These are phyloP conservation scores for Pogoniulus pusillus DNA, from an alignment of 2,797 vertebrate genomes.

Conservation along the genomic window DNA sequence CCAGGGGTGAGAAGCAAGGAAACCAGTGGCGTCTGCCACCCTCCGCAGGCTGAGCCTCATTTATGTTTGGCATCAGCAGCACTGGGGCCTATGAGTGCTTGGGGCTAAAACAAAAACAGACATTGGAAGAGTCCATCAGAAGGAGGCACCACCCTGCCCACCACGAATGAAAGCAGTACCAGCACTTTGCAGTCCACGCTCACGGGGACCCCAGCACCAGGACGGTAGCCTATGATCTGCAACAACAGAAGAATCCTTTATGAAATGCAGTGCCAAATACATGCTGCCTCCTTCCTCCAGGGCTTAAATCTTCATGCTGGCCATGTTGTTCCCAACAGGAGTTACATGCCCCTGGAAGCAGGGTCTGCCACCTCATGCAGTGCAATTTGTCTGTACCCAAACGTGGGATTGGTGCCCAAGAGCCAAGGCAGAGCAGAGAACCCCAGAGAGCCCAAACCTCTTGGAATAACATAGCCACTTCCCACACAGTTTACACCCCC, in stretches of 20 bases:
- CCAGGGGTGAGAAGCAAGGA: not conserved
- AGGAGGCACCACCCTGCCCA: rapidly evolving
- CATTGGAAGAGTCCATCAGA: not conserved
- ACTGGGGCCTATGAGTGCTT: not conserved
- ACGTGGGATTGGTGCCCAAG: not conserved
- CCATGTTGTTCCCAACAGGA: not conserved
- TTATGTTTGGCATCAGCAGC: not conserved
- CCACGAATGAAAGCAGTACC: slow-evolving; percentile 73
- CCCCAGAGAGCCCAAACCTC: not conserved
- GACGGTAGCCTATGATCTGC: slow-evolving; percentile 94
- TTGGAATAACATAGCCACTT: not conserved
- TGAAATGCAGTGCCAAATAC: not conserved
- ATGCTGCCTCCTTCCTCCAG: not conserved
- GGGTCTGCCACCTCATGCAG: not conserved
- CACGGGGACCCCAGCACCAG: slow-evolving; percentile 89
- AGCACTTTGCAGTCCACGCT: slow-evolving; percentile 89
- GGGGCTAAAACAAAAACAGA: not conserved
- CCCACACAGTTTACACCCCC: not conserved
- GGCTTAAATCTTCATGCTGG: not conserved
- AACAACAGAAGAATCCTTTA: not conserved
- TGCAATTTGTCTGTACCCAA: rapidly evolving
- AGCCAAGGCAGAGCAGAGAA: not conserved
- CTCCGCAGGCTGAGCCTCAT: not conserved
- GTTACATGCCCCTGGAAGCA: not conserved
- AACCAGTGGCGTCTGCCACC: no score